Conservation (phyloP, 2,113 vertebrate genomes). For the Siniperca knerii region DNA sequence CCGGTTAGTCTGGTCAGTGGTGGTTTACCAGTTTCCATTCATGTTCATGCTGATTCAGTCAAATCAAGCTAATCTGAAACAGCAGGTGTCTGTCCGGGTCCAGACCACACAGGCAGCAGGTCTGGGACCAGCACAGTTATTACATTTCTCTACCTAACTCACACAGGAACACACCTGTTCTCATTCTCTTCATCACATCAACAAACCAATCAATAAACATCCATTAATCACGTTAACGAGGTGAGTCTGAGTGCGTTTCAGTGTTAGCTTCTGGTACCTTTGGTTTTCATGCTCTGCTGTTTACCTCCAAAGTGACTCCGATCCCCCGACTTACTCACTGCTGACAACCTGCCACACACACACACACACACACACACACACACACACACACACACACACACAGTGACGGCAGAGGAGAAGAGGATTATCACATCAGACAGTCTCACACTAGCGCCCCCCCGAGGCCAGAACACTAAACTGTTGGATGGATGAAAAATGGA, state of each 20-base stretch:
- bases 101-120: too few species aligned
- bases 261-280: slow-evolving; percentile 75
- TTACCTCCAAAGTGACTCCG: slow-evolving; percentile 96
- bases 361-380: neutral
- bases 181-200: neutral
- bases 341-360: slow-evolving; percentile 85
- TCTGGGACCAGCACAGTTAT: too few species aligned
- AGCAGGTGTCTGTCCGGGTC: too few species aligned
- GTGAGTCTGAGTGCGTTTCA: neutral
- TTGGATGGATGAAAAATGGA: too few species aligned
- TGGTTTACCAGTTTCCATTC: neutral
- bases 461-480: too few species aligned
- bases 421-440: too few species aligned
- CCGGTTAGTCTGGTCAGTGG: neutral
- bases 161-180: too few species aligned
- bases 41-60: too few species aligned
- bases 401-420: neutral
- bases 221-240: neutral
- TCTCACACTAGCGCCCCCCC: too few species aligned
- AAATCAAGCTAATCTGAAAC: too few species aligned
- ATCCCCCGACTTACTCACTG: slow-evolving; percentile 90
- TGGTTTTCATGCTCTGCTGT: slow-evolving; percentile 82
- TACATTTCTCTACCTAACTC: too few species aligned
- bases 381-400: slow-evolving; percentile 9
- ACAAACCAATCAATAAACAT: neutral